Evolutionary conservation across 1,140 invertebrate genomes (phyloP).

Genomic region (Heliothis virescens): DNA sequence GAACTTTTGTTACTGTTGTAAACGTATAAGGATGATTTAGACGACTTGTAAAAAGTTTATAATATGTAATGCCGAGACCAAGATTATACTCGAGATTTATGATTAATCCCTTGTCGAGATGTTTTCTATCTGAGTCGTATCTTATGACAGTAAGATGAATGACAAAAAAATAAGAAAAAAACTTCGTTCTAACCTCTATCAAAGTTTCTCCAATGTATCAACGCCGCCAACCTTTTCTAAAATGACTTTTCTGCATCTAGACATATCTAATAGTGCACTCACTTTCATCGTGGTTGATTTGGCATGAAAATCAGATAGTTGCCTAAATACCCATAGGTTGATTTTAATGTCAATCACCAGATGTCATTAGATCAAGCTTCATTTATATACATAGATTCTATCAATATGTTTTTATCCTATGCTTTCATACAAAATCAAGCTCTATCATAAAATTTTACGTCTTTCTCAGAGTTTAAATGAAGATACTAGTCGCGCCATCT

Average conservation of each 20-base stretch:
- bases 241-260: too few species aligned
- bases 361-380: too few species aligned
- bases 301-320: too few species aligned
- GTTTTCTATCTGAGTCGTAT: conserved; percentile 37
- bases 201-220: too few species aligned
- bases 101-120: conserved; percentile 57
- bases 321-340: too few species aligned
- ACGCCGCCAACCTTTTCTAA: too few species aligned
- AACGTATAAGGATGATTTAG: conserved; percentile 78
- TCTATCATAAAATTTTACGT: background rate
- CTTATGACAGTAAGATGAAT: conserved; percentile 39
- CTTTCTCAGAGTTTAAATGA: conserved; percentile 4
- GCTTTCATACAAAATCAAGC: background rate
- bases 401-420: too few species aligned
- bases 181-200: too few species aligned
- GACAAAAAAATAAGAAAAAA: conserved; percentile 22
- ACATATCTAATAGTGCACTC: too few species aligned
- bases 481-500: conserved; percentile 23
- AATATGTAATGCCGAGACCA: conserved; percentile 52
- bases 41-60: conserved; percentile 70
- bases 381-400: too few species aligned
- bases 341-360: too few species aligned
- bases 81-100: conserved; percentile 52
- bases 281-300: too few species aligned
- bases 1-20: conserved; percentile 75